Evolutionary conservation across 2,888 invertebrate genomes (phyloP).

Genomic region (Rhopalosiphum nymphaeae): DNA sequence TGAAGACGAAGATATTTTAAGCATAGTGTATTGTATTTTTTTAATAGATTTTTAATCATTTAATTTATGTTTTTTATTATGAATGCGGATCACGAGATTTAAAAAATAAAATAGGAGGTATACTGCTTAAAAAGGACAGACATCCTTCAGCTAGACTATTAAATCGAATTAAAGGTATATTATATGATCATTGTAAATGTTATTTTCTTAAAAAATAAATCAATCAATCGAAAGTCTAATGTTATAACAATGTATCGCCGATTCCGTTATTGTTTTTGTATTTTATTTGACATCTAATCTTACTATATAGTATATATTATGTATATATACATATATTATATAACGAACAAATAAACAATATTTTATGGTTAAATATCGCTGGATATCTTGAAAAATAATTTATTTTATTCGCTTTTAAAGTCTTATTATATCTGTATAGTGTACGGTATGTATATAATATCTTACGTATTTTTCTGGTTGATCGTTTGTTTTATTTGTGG

Average conservation of each 20-base stretch:
- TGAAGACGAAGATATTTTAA: background rate
- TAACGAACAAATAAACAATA: background rate
- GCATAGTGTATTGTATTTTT: background rate
- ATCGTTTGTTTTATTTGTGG: background rate
- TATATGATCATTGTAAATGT: background rate
- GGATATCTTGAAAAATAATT: background rate
- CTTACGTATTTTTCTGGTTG: background rate
- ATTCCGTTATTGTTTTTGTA: background rate
- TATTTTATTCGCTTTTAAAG: background rate
- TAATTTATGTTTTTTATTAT: background rate
- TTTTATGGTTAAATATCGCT: background rate
- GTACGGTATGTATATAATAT: background rate
- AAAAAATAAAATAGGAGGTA: no score
- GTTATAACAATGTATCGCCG: background rate
- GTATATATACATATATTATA: background rate
- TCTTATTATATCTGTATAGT: background rate
- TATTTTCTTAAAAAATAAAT: background rate
- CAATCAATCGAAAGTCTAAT: background rate
- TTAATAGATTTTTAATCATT: background rate
- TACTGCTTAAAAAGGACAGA: background rate
- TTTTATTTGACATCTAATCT: background rate
- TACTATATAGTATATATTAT: background rate
- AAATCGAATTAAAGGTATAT: background rate
- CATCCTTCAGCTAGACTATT: background rate
- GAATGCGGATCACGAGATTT: background rate